phyloP scores from a whole-genome alignment of 2,113 vertebrate species.

The Amblyornis subalaris region DNA sequence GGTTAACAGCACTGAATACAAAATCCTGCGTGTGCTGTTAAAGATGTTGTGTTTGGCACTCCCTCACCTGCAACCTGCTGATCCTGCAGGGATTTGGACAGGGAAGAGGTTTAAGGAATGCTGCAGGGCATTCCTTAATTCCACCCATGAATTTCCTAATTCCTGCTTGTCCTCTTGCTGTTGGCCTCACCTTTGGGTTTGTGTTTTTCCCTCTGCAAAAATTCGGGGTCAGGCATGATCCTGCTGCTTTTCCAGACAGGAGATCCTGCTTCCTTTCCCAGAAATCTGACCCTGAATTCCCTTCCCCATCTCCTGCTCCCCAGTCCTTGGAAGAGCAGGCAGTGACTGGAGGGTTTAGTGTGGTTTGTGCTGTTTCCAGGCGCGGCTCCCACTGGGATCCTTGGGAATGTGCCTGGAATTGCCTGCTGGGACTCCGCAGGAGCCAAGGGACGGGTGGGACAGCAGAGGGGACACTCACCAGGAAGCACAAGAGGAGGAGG shows the following conservation, averaged over 20 bases:
- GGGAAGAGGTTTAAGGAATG: neutral
- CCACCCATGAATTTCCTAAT: neutral
- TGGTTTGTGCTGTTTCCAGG: neutral
- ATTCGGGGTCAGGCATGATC: neutral
- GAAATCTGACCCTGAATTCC: neutral
- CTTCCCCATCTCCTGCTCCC: neutral
- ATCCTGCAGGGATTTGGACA: neutral
- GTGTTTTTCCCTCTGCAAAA: neutral
- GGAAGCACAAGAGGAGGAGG: constrained; percentile 58
- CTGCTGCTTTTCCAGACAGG: neutral
- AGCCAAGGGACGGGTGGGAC: neutral
- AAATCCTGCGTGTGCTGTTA: neutral
- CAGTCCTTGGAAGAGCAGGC: neutral
- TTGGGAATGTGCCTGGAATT: neutral
- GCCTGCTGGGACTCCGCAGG: neutral
- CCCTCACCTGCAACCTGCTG: neutral
- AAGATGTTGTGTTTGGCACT: neutral
- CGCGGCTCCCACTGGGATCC: neutral
- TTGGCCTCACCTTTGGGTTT: neutral
- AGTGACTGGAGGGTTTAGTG: neutral
- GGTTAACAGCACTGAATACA: neutral
- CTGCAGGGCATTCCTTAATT: neutral
- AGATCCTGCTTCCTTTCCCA: neutral
- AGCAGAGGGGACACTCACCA: constrained; percentile 64
- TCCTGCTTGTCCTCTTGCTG: neutral